These are phyloP conservation scores for Quadroppia sp. DNA, from an alignment of 2,888 invertebrate genomes.

Conservation along the genomic window DNA sequence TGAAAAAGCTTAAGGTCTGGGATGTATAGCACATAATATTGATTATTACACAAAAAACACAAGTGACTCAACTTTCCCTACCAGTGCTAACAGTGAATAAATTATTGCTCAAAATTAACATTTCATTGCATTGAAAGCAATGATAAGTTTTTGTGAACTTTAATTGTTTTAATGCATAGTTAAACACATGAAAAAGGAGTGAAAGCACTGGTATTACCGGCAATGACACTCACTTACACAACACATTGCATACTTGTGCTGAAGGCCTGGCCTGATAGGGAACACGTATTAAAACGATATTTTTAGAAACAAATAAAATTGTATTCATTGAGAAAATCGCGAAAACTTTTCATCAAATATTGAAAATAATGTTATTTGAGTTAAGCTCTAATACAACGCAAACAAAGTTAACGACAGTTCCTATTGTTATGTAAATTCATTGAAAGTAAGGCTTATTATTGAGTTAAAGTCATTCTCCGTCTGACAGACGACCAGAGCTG, in stretches of 20 bases:
- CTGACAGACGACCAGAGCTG: not conserved
- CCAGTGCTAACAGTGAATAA: conserved; percentile 15
- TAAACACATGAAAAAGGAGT: not conserved
- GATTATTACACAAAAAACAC: conserved; percentile 23
- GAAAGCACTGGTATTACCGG: not conserved
- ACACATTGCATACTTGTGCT: not conserved
- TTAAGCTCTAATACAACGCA: conserved; percentile 18
- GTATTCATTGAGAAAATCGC: not conserved
- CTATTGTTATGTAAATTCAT: conserved; percentile 31
- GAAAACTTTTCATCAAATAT: conserved; percentile 7
- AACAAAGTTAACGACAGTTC: not conserved
- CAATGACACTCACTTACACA: conserved; percentile 23
- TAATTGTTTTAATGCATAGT: not conserved
- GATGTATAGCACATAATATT: conserved; percentile 20
- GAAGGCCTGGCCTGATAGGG: not conserved
- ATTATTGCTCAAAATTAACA: conserved; percentile 21
- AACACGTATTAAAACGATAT: not conserved
- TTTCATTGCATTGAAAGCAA: conserved; percentile 12
- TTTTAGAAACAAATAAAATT: too few species aligned
- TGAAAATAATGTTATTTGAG: conserved; percentile 25
- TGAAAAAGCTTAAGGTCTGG: conserved; percentile 11
- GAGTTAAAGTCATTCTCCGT: conserved; percentile 1
- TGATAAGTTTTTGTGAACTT: conserved; percentile 5
- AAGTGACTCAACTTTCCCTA: not conserved
- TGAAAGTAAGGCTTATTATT: conserved; percentile 14